Conservation (phyloP, 2,888 invertebrate genomes). For the Xanthia icteritia region DNA sequence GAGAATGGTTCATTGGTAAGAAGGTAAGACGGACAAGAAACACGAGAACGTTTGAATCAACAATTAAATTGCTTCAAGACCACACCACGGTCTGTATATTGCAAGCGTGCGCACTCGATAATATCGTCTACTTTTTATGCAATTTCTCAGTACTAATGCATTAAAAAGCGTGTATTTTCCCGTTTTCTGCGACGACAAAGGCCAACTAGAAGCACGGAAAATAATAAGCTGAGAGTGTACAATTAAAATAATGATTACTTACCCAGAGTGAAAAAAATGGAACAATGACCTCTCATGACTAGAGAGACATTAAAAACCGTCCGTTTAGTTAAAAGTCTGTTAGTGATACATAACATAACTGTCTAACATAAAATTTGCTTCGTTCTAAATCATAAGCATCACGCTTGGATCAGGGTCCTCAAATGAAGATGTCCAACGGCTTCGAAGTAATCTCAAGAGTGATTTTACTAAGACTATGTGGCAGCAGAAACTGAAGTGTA, state of each 20-base stretch:
- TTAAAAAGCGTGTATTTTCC: slow-evolving; percentile 1
- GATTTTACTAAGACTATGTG: neutral
- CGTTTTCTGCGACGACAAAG: neutral
- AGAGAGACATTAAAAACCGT: neutral
- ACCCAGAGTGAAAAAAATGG: neutral
- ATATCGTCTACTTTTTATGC: slow-evolving; percentile 2
- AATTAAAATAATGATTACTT: slow-evolving; percentile 5
- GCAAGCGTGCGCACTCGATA: slow-evolving; percentile 9
- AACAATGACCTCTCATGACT: slow-evolving; percentile 29
- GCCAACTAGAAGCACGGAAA: neutral
- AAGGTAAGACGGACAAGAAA: neutral
- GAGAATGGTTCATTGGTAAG: neutral
- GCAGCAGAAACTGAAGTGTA: neutral
- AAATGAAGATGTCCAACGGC: neutral
- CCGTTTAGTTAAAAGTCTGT: slow-evolving; percentile 24
- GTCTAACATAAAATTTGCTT: neutral
- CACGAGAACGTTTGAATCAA: slow-evolving; percentile 5
- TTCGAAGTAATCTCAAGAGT: neutral
- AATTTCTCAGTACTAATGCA: neutral
- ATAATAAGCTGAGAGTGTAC: slow-evolving; percentile 4
- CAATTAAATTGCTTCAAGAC: slow-evolving; percentile 4
- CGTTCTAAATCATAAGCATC: neutral
- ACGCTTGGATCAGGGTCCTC: neutral
- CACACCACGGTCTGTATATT: neutral
- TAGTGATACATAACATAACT: slow-evolving; percentile 18